Evolutionary conservation across 2,888 invertebrate genomes (phyloP), one percentile per base, ranked within the genome.

Genomic region (Cerastoderma edule): DNA sequence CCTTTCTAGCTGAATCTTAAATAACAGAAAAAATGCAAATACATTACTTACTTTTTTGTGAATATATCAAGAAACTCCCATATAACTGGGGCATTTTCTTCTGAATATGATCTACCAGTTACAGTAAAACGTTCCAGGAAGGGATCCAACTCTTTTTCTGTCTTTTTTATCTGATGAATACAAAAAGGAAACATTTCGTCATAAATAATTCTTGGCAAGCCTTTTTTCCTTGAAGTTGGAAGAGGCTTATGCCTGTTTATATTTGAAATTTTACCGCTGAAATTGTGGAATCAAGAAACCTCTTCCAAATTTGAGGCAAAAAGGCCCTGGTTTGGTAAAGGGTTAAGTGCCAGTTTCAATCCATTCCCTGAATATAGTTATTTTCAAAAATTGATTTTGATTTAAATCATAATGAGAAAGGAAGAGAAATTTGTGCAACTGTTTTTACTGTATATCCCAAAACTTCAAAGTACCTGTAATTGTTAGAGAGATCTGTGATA

Each of bases 101-200:
- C 73, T 3, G 73, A 71, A 19, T 66, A 69, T 16, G 80, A 79
- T 32, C 86, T 53, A 4, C 83, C 85, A 0, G 83, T 84, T 0
- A 85, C 82, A 1, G 87, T 84, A 60, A 86, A 85, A 32, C 83
- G 72, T 39, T 83, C 83, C 48, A 86, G 56, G 50, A 85, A 88
- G 5, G 84, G 81, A 53, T 86, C 87, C 4, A 46, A 22, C 46
- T 78, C 83, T 10, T 33, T 24, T 35, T 68, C 48, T 44, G 16
- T 50, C 6, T 44, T 48, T 22, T 32, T 73, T n/a, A 72, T 57
- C 77, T 69, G 33, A 63, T 56, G 24, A 46, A 2, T 16, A n/a
- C 13, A 16, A 19, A 13, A 28, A 44, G 27, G 22, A 44, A 16
- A 22, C 28, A 39, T 39, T 39, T 39, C 39, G 16, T 10, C 8